Conservation (phyloP, 2,888 invertebrate genomes). For the Cryptus armator region DNA sequence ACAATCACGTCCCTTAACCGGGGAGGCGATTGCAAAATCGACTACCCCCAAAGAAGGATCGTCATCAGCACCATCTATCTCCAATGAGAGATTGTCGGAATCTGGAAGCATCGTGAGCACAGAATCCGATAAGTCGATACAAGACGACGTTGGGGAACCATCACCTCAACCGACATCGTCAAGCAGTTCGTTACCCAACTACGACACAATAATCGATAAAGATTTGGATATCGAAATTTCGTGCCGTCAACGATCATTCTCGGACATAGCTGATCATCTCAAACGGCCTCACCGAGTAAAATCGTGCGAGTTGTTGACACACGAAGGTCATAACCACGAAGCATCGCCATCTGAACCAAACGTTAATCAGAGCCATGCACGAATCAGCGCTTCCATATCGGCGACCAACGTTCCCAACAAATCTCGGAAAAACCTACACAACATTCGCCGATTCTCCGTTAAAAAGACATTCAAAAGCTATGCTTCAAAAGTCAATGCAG, state of each 20-base stretch:
- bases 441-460: background rate
- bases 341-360: background rate
- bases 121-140: background rate
- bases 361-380: background rate
- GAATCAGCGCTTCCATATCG: background rate
- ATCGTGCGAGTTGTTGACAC: background rate
- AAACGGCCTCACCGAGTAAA: background rate
- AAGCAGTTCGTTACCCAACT: background rate
- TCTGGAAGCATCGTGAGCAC: background rate
- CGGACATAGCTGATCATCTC: background rate
- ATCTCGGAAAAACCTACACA: background rate
- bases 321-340: background rate
- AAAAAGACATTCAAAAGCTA: background rate
- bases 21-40: background rate
- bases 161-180: background rate
- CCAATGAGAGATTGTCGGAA: too few species aligned
- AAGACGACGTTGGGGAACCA: background rate
- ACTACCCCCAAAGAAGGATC: background rate
- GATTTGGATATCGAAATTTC: background rate
- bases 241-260: constrained; percentile 14
- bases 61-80: background rate
- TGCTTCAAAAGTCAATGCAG: background rate
- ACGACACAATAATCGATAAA: background rate
- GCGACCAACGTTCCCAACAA: background rate
- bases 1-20: too few species aligned